phyloP scores from a whole-genome alignment of 2,888 invertebrate genomes.

The Himalopsyche tibetana region DNA sequence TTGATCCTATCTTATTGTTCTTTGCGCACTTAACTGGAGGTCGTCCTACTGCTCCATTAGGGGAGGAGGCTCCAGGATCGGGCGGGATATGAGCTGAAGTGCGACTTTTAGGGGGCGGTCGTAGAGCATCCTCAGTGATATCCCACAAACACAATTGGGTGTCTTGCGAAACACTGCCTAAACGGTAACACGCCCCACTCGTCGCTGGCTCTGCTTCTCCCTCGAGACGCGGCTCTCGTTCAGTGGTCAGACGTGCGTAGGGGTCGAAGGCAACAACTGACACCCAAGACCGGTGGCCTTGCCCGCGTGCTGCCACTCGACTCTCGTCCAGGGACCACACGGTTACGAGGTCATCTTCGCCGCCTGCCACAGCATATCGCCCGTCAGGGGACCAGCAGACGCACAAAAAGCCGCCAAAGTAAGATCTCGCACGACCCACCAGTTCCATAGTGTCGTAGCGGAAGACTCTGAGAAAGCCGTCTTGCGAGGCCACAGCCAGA shows the following conservation, averaged over 20 bases:
- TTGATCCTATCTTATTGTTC: conserved; percentile 72
- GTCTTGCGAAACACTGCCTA: conserved; percentile 98
- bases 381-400: conserved; percentile 99
- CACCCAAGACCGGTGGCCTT: conserved; percentile 99
- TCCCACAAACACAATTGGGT: conserved; percentile 99
- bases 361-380: conserved; percentile 96
- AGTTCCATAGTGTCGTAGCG: conserved; percentile 98
- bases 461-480: conserved; percentile 96
- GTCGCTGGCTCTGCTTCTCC: conserved; percentile 70
- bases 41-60: conserved; percentile 71
- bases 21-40: conserved; percentile 69
- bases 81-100: conserved; percentile 72
- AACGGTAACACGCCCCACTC: conserved; percentile 83
- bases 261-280: conserved; percentile 97
- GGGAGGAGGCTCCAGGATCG: conserved; percentile 63
- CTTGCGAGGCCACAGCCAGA: conserved; percentile 95
- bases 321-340: conserved; percentile 96
- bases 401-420: conserved; percentile 98
- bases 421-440: conserved; percentile 94
- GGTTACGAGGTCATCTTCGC: conserved; percentile 98
- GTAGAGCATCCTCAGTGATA: conserved; percentile 94
- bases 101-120: conserved; percentile 80
- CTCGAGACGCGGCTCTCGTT: conserved; percentile 75
- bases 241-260: conserved; percentile 79
- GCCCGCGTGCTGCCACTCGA: conserved; percentile 96